Conservation (phyloP, 2,797 vertebrate genomes). For the Sciurus vulgaris region DNA sequence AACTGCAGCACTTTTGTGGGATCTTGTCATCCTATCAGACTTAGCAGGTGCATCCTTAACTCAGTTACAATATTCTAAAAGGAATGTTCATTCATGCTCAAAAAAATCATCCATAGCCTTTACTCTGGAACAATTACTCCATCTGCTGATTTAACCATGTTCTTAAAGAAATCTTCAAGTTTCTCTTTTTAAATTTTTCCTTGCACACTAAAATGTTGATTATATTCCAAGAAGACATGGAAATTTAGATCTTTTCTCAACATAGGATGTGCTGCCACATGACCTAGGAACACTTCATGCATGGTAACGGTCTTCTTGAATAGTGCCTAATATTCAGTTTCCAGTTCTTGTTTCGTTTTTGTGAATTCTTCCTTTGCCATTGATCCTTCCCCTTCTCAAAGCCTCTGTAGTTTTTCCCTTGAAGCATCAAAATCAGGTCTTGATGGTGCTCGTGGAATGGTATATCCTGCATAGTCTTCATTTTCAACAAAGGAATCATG, state of each 20-base stretch:
- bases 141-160: slow-evolving; percentile 98
- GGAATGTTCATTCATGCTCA: slow-evolving; percentile 98
- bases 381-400: slow-evolving; percentile 98
- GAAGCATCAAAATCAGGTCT: slow-evolving; percentile 99
- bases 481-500: slow-evolving; percentile 99
- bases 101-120: slow-evolving; percentile 99
- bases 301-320: slow-evolving; percentile 99
- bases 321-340: slow-evolving; percentile 99
- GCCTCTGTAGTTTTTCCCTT: slow-evolving; percentile 98
- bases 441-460: slow-evolving; percentile 97
- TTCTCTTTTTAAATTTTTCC: slow-evolving; percentile 99
- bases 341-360: slow-evolving; percentile 99
- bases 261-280: slow-evolving; percentile 97
- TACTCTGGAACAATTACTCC: slow-evolving; percentile 97
- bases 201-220: slow-evolving; percentile 96
- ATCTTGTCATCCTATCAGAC: slow-evolving; percentile 98
- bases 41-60: slow-evolving; percentile 98
- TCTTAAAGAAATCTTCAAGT: slow-evolving; percentile 99
- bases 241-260: slow-evolving; percentile 99
- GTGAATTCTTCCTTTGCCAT: slow-evolving; percentile 99
- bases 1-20: slow-evolving; percentile 94
- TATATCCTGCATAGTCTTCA: slow-evolving; percentile 98
- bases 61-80: slow-evolving; percentile 98
- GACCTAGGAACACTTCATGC: slow-evolving; percentile 99
- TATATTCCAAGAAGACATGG: slow-evolving; percentile 99